A percentile compares a stretch with the other conserved stretches of the same genome.
These are phyloP conservation scores for Oxyura jamaicensis DNA, from an alignment of 2,113 vertebrate genomes.

Conservation along the genomic window DNA sequence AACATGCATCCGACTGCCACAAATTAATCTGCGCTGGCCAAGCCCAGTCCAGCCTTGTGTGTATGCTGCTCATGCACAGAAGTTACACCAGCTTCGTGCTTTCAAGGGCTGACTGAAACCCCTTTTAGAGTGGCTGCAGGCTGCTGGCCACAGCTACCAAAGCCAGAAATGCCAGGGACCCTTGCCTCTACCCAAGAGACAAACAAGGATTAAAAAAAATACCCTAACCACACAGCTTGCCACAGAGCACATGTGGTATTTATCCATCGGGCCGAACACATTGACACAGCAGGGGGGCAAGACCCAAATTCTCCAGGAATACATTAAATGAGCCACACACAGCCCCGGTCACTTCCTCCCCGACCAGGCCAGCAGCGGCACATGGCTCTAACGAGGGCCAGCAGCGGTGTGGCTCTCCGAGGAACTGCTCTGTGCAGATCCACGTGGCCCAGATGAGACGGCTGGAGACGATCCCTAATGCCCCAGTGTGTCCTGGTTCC, in stretches of 20 bases:
- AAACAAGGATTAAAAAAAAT: neutral
- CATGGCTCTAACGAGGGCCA: neutral
- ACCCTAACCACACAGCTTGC: neutral
- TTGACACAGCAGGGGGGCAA: neutral
- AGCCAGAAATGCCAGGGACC: neutral
- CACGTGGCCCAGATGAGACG: neutral
- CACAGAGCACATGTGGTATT: neutral
- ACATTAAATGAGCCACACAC: neutral
- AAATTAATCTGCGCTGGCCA: neutral
- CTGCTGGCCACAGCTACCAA: neutral
- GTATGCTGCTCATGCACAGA: fast-evolving
- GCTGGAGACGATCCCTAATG: neutral
- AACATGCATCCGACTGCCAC: neutral
- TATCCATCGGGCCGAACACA: neutral
- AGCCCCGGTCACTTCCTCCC: neutral
- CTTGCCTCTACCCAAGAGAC: neutral
- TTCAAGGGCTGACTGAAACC: neutral
- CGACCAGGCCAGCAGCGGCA: neutral
- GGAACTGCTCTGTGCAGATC: neutral
- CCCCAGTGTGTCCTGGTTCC: neutral
- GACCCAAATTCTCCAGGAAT: neutral
- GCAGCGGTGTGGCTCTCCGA: neutral
- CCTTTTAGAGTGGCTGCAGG: fast-evolving
- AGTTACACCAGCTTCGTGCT: fast-evolving
- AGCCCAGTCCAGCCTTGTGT: neutral